Percentiles rank a stretch among this genome's conserved stretches.
phyloP scores from a whole-genome alignment of 2,888 invertebrate genomes.

The Seira musarum region DNA sequence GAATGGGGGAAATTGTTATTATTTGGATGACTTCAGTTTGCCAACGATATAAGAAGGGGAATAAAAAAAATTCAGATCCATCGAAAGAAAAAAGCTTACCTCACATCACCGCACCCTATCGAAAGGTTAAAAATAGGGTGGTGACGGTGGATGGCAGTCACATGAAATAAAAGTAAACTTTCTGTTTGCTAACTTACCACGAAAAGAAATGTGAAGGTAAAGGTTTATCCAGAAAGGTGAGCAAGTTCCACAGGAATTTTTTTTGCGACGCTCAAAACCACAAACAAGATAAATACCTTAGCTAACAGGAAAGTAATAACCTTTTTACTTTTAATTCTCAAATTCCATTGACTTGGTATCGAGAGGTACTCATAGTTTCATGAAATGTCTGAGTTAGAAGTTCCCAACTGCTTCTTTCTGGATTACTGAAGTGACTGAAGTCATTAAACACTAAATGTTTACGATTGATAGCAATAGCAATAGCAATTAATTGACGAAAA shows the following conservation, averaged over 20 bases:
- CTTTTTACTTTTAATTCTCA: no score
- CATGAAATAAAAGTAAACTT: not conserved
- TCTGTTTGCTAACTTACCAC: not conserved
- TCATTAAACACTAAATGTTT: no score
- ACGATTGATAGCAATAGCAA: no score
- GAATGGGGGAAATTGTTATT: constrained; percentile 37
- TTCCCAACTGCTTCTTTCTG: no score
- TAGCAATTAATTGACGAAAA: no score
- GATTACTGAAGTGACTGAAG: no score
- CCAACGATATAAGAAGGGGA: constrained; percentile 37
- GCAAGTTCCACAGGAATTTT: not conserved
- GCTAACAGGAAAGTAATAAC: no score
- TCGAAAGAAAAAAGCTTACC: constrained; percentile 22
- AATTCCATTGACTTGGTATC: no score
- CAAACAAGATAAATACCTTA: no score
- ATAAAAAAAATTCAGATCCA: constrained; percentile 18
- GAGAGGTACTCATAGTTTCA: no score
- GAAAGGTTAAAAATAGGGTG: not conserved
- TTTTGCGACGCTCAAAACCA: not conserved
- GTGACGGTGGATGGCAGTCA: not conserved
- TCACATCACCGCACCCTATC: not conserved
- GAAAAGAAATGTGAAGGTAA: constrained; percentile 1
- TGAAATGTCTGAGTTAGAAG: no score
- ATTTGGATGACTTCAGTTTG: constrained; percentile 42
- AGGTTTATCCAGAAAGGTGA: not conserved